These are phyloP conservation scores for Pardalotus punctatus DNA, from an alignment of 2,113 vertebrate genomes.

Conservation along the genomic window DNA sequence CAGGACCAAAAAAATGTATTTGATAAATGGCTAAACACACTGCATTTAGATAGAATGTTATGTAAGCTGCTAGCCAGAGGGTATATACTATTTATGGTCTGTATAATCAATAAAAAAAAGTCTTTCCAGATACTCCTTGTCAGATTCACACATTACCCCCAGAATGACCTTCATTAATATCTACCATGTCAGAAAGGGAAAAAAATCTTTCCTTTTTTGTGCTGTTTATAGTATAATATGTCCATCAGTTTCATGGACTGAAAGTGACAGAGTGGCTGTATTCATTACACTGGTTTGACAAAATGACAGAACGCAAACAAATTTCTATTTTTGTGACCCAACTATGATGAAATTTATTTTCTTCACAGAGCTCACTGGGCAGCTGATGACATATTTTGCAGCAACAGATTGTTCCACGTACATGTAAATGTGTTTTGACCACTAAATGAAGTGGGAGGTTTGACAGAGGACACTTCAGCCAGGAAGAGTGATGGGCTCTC, in stretches of 20 bases:
- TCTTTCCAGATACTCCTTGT: background rate
- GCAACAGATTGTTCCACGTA: background rate
- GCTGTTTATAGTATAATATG: background rate
- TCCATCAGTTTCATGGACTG: background rate
- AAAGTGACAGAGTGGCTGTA: background rate
- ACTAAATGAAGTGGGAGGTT: background rate
- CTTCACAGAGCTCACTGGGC: background rate
- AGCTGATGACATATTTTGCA: background rate
- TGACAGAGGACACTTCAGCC: background rate
- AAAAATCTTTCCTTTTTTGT: background rate
- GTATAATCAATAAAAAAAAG: background rate
- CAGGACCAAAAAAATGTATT: accelerated
- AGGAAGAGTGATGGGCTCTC: background rate
- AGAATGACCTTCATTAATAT: background rate
- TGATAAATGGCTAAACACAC: background rate
- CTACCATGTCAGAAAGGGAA: background rate
- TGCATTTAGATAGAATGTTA: background rate
- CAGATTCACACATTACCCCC: background rate
- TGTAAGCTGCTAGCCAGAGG: background rate
- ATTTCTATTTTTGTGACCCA: background rate
- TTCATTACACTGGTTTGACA: background rate
- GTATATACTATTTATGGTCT: background rate
- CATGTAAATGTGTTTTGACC: background rate
- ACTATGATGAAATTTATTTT: conserved; percentile 15
- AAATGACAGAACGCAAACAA: background rate